Base-by-base conservation (phyloP, 2,113 vertebrate species). In the Albula goreensis region DNA sequence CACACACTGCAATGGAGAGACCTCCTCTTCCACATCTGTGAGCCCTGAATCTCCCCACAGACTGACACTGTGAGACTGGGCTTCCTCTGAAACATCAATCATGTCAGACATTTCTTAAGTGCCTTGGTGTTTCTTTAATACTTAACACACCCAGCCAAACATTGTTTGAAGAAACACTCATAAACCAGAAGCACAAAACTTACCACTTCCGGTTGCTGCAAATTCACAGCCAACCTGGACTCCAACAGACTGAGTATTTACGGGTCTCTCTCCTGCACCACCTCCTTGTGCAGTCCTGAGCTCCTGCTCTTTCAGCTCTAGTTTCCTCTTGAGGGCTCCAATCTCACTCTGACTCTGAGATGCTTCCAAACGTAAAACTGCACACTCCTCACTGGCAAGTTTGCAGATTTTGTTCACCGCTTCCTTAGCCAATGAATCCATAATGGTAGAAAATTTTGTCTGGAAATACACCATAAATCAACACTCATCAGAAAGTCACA, bases 351-450 rank as follows among this genome's bases (percentile, higher is more conserved):
- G 78, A 50, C 78, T 79, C 78, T 17, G 41, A 50, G 78, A 79
- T 87, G 93, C 93, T 2, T 94, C 88, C 19, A 90, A 81, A 78
- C 22, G 91, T 85, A 93, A 89, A 86, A 86, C 63, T 17, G 91
- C 90, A 0, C 92, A 94, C 85, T 86, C 89, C 8, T 94, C 89
- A 0, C 83, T 82, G 85, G 93, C 94, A 3, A 95, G 90, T 79
- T 89, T 89, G 74, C 91, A 93, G 89, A 95, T 90, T 87, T 93
- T 93, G 87, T 91, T 88, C 50, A 91, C 90, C 0, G 93, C 93
- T 50, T 93, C 93, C 48, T 82, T 92, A 79, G 93, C 93, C 86
- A 93, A 85, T 85, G 84, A 88, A 48, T 89, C 86, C 91, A 95
- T 87, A 87, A 94, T 90, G 84, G 89, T 78, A n/a, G 66, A 89